Evolutionary conservation across 2,113 vertebrate genomes (phyloP), one percentile per base, ranked within the genome.

Genomic region (Calonectris borealis): DNA sequence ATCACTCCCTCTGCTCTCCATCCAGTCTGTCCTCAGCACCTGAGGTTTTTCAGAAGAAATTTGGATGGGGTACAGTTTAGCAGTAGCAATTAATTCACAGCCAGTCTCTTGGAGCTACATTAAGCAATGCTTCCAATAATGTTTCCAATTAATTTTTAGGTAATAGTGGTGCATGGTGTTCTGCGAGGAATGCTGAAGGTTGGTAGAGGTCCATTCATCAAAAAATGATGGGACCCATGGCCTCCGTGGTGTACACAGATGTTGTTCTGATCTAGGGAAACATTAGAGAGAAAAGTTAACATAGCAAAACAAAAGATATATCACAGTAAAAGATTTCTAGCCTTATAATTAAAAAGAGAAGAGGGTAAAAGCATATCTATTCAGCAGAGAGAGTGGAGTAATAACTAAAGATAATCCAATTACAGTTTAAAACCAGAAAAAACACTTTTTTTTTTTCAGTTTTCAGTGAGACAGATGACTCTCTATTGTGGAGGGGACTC

Each of bases 121-220:
- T 86, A 88, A 94, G 51, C 51, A 92, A 83, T 40, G 36, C 54
- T 88, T 93, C 62, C 13, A 85, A 73, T 62, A 86, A 90, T 25
- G 64, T 81, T 95, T 88, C 72, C 46, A 92, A 88, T 88, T 95
- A 96, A 88, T 95, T 92, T 91, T 92, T 91, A 86, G 88, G 77
- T 89, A 95, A 88, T 75, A 91, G 38, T 1, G 0, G 72, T 51
- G 48, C 42, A 38, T 13, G 55, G 60, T 0, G 0, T 84, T 81
- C 86, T 84, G 86, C 0, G 1, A 86, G 62, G 72, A 91, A 71
- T 0, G 0, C 22, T 81, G 93, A 73, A 95, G 72, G 72, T 64
- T 92, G 80, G 72, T 91, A 61, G 76, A 94, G 29, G 16, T 60
- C 65, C 69, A 95, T 96, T 86, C 58, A 90, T 94, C 88, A 96